Percentiles rank a stretch among this genome's conserved stretches.
These are phyloP conservation scores for Agrotis exclamationis DNA, from an alignment of 2,888 invertebrate genomes.

Conservation along the genomic window DNA sequence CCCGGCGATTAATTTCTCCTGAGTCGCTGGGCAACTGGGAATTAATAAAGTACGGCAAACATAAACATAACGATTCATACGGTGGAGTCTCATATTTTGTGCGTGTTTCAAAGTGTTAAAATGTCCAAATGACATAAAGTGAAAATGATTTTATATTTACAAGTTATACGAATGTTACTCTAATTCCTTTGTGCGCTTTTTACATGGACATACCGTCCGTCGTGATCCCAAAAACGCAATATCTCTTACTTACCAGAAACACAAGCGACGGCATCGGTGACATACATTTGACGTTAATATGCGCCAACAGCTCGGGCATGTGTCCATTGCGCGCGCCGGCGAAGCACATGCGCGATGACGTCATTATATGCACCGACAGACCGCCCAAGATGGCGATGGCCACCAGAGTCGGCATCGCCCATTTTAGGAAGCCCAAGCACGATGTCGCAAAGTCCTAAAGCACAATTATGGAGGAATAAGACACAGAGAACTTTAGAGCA, in stretches of 20 bases:
- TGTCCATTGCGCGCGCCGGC: conserved; percentile 97
- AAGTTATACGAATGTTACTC: too few relatives aligned
- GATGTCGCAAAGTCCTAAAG: conserved; percentile 96
- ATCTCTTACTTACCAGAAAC: conserved; percentile 93
- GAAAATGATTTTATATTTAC: too few relatives aligned
- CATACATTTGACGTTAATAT: conserved; percentile 94
- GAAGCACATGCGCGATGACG: conserved; percentile 97
- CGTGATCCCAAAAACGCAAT: background rate
- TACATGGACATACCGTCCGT: too few relatives aligned
- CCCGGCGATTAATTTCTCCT: too few relatives aligned
- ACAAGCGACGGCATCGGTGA: conserved; percentile 96
- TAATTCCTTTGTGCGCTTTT: too few relatives aligned
- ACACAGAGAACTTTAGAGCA: background rate
- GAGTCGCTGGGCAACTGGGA: too few relatives aligned
- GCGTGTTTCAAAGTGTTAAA: too few relatives aligned
- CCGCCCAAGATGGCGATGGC: conserved; percentile 98
- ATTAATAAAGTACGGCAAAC: too few relatives aligned
- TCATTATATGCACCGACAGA: conserved; percentile 98
- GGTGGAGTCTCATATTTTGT: too few relatives aligned
- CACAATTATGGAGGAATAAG: background rate
- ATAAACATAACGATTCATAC: too few relatives aligned
- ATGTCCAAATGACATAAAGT: too few relatives aligned
- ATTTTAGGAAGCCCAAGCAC: conserved; percentile 94
- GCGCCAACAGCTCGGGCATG: conserved; percentile 95
- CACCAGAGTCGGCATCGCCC: conserved; percentile 97